Base-by-base conservation (phyloP, 1,140 invertebrate genomes). In the Trachymyrmex septentrionalis region DNA sequence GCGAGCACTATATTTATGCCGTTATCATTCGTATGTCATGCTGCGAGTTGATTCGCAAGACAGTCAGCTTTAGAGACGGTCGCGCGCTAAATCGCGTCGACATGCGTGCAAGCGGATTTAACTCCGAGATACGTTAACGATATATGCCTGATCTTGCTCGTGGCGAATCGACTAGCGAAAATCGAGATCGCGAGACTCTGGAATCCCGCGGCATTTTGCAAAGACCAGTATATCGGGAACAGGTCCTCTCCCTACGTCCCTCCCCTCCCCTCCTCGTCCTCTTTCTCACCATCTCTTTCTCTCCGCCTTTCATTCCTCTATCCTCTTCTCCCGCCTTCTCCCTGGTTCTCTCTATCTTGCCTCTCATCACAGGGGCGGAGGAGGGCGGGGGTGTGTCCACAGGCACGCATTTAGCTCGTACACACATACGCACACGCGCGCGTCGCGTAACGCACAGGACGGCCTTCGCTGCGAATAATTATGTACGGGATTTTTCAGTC, bases 381-480 rank as follows among this genome's bases (percentile, higher is more conserved):
- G 53, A 87, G 80, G 34, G 53, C 84, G 67, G 30, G 67, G 30
- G 87, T 87, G 86, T 66, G 69, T 85, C 55, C 80, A 84, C 67
- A 73, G 55, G 66, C 24, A 84, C 27, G 73, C 57, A 86, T 87
- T 87, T 77, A 80, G 64, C 64, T 72, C 59, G 27, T 76, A 38
- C 3, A 48, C 73, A 71, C 44, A 67, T 44, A 80, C 78, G 63
- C 63, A 67, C 66, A 85, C 87, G 61, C 72, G 38, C 55, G 30
- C 63, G 21, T 82, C 80, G 86, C 75, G 88, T 92, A 93, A 93
- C 92, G 92, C 92, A 92, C 91, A 91, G 87, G 91, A 92, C 88
- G 92, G 91, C 93, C 92, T 93, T 93, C 92, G 91, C 87, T 86
- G 92, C 92, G 90, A 93, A 93, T 93, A 93, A 93, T 93, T 93